A percentile compares a stretch with the other conserved stretches of the same genome.
Evolutionary conservation across 2,888 invertebrate genomes (phyloP).

Genomic region (Nemurella pictetii): DNA sequence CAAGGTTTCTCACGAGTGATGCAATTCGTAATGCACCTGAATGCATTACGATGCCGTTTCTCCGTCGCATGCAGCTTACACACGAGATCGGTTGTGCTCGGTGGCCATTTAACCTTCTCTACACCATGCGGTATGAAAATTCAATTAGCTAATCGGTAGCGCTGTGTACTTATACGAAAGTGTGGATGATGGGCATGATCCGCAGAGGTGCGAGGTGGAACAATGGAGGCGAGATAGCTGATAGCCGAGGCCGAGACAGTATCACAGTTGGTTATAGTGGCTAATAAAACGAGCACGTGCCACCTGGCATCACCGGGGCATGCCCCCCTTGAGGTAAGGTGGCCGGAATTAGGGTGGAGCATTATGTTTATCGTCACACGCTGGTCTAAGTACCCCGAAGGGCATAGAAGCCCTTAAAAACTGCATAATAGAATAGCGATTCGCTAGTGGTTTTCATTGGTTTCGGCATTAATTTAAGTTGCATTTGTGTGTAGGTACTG

Average conservation of each 20-base stretch:
- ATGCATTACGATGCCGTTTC: not conserved
- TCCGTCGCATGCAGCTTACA: not conserved
- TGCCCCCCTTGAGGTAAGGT: not conserved
- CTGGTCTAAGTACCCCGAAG: not conserved
- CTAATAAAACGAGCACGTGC: conserved; percentile 17
- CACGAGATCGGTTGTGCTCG: not conserved
- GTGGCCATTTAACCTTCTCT: not conserved
- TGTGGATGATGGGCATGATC: not conserved
- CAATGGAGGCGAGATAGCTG: not conserved
- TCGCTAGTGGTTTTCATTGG: not conserved
- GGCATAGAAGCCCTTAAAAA: not conserved
- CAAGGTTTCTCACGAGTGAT: too few relatives aligned
- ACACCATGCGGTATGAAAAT: not conserved
- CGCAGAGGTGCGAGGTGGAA: not conserved
- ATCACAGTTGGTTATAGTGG: not conserved
- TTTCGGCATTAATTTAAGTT: not conserved
- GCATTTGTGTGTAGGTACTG: too few relatives aligned
- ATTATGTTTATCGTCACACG: not conserved
- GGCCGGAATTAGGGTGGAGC: not conserved
- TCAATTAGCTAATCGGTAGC: conserved; percentile 12
- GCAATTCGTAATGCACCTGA: not conserved
- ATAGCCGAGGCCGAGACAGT: not conserved
- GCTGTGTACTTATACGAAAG: not conserved
- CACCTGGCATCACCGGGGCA: not conserved
- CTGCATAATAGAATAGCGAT: not conserved